Conservation (phyloP, 2,797 vertebrate species). For the Ptychadena robeensis region DNA sequence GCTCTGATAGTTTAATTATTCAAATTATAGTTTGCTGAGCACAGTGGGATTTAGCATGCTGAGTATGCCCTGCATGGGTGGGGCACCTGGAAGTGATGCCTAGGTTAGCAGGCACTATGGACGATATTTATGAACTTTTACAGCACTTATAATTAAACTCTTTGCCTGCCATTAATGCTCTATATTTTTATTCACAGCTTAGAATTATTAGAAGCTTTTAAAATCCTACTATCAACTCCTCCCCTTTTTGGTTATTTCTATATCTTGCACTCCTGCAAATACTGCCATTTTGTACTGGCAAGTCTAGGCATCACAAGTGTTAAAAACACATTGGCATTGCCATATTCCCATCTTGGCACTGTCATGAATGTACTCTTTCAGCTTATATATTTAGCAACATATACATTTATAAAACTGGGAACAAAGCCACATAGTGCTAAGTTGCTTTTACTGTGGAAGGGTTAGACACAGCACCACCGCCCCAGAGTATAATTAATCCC, state of each 20-base stretch:
- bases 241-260: no score
- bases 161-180: background rate
- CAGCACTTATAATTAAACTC: no score
- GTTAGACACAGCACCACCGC: slow-evolving; percentile 42
- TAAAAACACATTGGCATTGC: background rate
- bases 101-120: no score
- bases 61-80: no score
- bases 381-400: background rate
- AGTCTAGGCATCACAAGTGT: background rate
- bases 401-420: background rate
- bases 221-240: no score
- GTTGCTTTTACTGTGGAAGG: background rate
- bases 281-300: background rate
- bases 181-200: background rate
- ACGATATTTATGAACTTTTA: no score
- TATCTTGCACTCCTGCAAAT: background rate
- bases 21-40: no score
- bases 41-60: no score
- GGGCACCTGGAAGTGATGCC: no score
- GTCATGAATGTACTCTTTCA: background rate
- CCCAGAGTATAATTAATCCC: slow-evolving; percentile 78
- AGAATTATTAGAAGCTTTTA: no score
- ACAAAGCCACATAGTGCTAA: slow-evolving; percentile 4
- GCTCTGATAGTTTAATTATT: no score
- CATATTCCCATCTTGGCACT: background rate